Evolutionary conservation across 2,113 vertebrate genomes (phyloP).

Genomic region (Fukomys damarensis): DNA sequence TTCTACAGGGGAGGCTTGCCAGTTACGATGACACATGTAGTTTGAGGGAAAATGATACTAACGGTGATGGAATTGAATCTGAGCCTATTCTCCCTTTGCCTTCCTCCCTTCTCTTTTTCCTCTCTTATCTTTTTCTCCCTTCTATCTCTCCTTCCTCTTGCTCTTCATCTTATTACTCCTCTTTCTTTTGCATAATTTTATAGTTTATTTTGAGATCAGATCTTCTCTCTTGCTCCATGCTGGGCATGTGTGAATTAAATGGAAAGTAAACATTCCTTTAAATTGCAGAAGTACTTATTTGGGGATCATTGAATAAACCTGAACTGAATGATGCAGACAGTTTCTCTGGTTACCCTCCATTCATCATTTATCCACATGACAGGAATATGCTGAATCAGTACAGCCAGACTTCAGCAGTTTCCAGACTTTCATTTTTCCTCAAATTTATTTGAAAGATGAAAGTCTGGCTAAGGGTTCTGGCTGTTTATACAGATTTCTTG

Average conservation of each 20-base stretch:
- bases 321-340: not conserved
- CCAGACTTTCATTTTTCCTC: not conserved
- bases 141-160: accelerated
- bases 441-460: not conserved
- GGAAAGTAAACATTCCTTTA: not conserved
- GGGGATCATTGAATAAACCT: not conserved
- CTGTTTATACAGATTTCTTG: not conserved
- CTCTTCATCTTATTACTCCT: not conserved
- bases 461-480: not conserved
- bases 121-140: accelerated
- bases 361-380: not conserved
- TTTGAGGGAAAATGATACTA: not conserved
- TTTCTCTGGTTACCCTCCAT: not conserved
- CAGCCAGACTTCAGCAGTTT: not conserved
- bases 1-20: not conserved
- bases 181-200: not conserved
- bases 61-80: not conserved
- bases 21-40: too few species aligned
- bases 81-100: not conserved
- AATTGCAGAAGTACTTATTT: not conserved
- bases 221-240: not conserved
- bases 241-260: not conserved
- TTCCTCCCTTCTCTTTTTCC: accelerated
- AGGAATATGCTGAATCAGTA: not conserved
- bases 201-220: not conserved